Percentiles rank a stretch among this genome's conserved stretches.
These are phyloP conservation scores for Ceratina japonica DNA, from an alignment of 1,140 invertebrate genomes.

Conservation along the genomic window DNA sequence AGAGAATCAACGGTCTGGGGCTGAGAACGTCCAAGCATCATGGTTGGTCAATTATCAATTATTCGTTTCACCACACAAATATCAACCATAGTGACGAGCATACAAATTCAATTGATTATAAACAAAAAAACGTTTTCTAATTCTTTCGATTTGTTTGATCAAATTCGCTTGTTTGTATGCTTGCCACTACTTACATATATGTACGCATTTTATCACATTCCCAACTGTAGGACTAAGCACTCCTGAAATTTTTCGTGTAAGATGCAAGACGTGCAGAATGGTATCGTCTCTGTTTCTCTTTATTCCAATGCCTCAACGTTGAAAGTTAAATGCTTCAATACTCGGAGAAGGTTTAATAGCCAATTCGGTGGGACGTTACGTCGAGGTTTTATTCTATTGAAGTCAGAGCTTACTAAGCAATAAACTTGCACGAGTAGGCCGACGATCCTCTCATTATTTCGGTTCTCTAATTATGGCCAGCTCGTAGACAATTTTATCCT, in stretches of 20 bases:
- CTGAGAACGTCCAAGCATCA: constrained; percentile 85
- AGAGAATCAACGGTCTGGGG: constrained; percentile 91
- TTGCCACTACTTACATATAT: too few species aligned
- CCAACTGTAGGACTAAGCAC: too few species aligned
- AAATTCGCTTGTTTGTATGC: too few species aligned
- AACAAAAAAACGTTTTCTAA: too few species aligned
- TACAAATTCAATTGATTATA: too few species aligned
- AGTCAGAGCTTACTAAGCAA: background rate
- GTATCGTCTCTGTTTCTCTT: too few species aligned
- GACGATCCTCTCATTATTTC: constrained; percentile 16
- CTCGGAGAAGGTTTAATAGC: background rate
- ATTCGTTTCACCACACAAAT: background rate
- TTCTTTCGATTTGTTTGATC: too few species aligned
- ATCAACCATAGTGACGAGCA: too few species aligned
- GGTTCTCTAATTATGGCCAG: background rate
- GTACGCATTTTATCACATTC: too few species aligned
- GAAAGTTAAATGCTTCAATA: background rate
- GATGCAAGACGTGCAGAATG: too few species aligned
- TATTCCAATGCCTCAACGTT: too few species aligned
- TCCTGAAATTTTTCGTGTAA: too few species aligned
- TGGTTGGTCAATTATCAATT: constrained; percentile 62
- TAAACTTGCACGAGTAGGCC: background rate
- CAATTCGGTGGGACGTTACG: background rate
- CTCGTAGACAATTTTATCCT: constrained; percentile 3
- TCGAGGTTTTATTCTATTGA: background rate